Base-by-base conservation (phyloP, 2,797 vertebrate genomes). In the Menidia menidia region DNA sequence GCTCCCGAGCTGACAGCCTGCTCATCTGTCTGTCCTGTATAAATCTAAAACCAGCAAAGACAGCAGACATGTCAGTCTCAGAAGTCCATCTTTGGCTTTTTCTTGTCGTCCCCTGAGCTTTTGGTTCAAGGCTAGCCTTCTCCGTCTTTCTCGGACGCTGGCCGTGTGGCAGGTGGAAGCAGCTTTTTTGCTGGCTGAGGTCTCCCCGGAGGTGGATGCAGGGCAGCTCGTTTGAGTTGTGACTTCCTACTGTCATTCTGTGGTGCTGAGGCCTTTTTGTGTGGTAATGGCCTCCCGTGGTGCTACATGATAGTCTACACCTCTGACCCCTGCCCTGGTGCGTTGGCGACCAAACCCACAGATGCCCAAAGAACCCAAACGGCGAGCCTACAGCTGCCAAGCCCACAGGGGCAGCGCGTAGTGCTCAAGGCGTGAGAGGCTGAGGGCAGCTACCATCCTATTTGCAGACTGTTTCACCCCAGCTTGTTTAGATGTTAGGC, bases 11-110 rank as follows among this genome's bases (percentile, higher is more conserved):
- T 75, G 75, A 75, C 64, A 60, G 82, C 78, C 83, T 73, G 78
- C 63, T 64, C 47, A 85, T 85, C 91, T 89, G 87, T 83, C 89
- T 89, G 87, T 91, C 87, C 81, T 92, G 85, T 93, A 92, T 81
- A 90, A 90, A 91, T 76, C 72, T 86, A 67, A 91, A 91, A 92
- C 91, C 91, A 92, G 91, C 91, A 92, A 91, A 87, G 89, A 86
- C 88, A 54, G 88, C 89, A 75, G 89, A 90, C 83, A 65, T 51
- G 85, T 88, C 87, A 67, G 70, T 83, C 67, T 80, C 82, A 77
- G 83, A 83, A 70, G 61, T 78, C 71, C 77, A 57, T 73, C 79
- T 25, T 63, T 69, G 70, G 79, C 77, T 64, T 14, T n/a, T 68
- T 77, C 57, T 68, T 30, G 71, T 76, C 56, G 15, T 48, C 73